These are phyloP conservation scores for Papilio glaucus DNA, from an alignment of 1,140 invertebrate genomes.

Conservation along the genomic window DNA sequence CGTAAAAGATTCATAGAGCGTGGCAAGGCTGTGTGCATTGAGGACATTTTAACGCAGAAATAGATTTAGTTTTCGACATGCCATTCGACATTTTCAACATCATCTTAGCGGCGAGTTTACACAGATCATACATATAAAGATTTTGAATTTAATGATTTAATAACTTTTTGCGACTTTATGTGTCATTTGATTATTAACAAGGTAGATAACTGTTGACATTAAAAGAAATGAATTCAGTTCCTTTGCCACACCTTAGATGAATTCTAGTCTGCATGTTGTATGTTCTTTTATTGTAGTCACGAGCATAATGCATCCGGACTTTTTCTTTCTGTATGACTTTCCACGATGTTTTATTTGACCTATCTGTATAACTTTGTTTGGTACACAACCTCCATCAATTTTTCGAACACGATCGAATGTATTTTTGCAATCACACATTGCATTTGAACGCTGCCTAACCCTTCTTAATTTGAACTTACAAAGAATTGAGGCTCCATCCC, in stretches of 20 bases:
- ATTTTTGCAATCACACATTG: constrained; percentile 56
- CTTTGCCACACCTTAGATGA: constrained; percentile 83
- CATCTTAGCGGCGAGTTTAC: constrained; percentile 73
- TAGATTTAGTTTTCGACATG: constrained; percentile 78
- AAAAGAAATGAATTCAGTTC: constrained; percentile 77
- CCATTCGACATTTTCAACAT: constrained; percentile 75
- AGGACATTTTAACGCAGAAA: constrained; percentile 83
- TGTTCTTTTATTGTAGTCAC: constrained; percentile 46
- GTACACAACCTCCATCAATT: constrained; percentile 73
- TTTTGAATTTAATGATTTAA: constrained; percentile 65
- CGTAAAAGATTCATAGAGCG: constrained; percentile 84
- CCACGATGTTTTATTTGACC: constrained; percentile 59
- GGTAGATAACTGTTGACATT: constrained; percentile 68
- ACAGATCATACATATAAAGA: constrained; percentile 73
- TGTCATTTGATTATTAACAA: constrained; percentile 56
- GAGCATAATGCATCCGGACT: constrained; percentile 59
- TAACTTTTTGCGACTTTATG: constrained; percentile 72
- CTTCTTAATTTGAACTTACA: constrained; percentile 67
- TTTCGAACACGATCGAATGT: constrained; percentile 65
- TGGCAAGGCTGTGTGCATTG: constrained; percentile 87
- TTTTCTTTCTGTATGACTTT: constrained; percentile 60
- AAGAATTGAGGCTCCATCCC: constrained; percentile 61
- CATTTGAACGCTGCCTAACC: constrained; percentile 62
- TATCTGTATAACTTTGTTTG: constrained; percentile 56
- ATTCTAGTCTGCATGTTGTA: constrained; percentile 74